These are phyloP conservation scores for Merluccius polli DNA, from an alignment of 2,797 vertebrate species.

Conservation along the genomic window DNA sequence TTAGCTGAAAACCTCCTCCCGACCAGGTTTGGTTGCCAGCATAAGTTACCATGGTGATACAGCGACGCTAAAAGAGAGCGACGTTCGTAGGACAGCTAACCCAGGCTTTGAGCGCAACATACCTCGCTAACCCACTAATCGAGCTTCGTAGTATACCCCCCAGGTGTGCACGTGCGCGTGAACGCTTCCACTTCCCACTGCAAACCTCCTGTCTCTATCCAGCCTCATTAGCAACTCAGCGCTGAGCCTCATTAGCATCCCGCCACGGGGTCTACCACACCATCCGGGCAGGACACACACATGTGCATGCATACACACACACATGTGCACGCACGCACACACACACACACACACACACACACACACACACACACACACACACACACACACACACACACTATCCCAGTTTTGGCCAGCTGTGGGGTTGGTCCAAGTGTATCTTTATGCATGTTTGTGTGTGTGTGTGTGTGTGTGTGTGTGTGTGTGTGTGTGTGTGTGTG, in stretches of 20 bases:
- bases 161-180: conserved; percentile 38
- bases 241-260: conserved; percentile 10
- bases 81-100: too few species aligned
- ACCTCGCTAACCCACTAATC: too few species aligned
- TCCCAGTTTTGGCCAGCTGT: too few species aligned
- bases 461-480: neutral
- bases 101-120: too few species aligned
- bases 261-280: conserved; percentile 13
- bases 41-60: too few species aligned
- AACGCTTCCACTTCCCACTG: conserved; percentile 17
- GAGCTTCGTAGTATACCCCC: too few species aligned
- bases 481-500: neutral
- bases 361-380: too few species aligned
- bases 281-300: conserved; percentile 21
- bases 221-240: conserved; percentile 52
- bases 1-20: too few species aligned
- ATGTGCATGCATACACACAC: neutral
- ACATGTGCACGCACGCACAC: neutral
- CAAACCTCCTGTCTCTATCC: conserved; percentile 18
- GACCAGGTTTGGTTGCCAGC: too few species aligned
- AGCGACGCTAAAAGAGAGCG: too few species aligned
- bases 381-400: neutral
- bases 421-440: neutral
- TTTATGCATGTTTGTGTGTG: neutral
- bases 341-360: too few species aligned